Conservation (phyloP, 1,140 invertebrate genomes). For the Agrypnia vestita region DNA sequence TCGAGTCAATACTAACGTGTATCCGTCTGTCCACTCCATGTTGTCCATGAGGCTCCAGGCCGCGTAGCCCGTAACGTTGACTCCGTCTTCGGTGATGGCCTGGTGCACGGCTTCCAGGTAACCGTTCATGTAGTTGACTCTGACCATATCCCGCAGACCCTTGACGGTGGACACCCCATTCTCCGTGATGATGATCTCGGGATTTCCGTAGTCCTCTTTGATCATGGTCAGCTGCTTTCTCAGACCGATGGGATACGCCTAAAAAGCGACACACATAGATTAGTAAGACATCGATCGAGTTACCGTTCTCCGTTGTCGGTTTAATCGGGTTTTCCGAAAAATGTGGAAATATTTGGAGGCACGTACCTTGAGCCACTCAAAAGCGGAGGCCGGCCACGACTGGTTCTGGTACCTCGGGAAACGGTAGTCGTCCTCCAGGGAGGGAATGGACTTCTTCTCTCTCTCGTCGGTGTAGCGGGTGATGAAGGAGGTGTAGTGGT, state of each 20-base stretch:
- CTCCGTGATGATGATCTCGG: constrained; percentile 78
- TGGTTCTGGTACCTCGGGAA: constrained; percentile 58
- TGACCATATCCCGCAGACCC: constrained; percentile 70
- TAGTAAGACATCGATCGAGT: too few species aligned
- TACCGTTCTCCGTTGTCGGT: too few species aligned
- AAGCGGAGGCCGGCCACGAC: constrained; percentile 57
- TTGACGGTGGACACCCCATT: constrained; percentile 77
- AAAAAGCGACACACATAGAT: constrained; percentile 31
- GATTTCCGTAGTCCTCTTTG: constrained; percentile 74
- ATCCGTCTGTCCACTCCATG: constrained; percentile 76
- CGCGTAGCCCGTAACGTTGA: constrained; percentile 73
- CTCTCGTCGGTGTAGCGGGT: constrained; percentile 53
- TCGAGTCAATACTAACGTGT: constrained; percentile 62
- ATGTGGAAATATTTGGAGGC: neutral
- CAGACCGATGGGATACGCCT: constrained; percentile 66
- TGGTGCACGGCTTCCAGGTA: constrained; percentile 63
- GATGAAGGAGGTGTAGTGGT: constrained; percentile 60
- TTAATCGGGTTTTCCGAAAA: too few species aligned
- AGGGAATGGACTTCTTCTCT: constrained; percentile 40
- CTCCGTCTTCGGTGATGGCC: constrained; percentile 62
- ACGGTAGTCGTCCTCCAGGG: constrained; percentile 51
- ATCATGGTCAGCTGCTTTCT: constrained; percentile 73
- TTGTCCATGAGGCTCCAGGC: constrained; percentile 80
- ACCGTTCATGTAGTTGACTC: constrained; percentile 66
- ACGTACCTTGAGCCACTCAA: constrained; percentile 57